Evolutionary conservation across 2,113 vertebrate species (phyloP).

Genomic region (Myrmecobius fasciatus): DNA sequence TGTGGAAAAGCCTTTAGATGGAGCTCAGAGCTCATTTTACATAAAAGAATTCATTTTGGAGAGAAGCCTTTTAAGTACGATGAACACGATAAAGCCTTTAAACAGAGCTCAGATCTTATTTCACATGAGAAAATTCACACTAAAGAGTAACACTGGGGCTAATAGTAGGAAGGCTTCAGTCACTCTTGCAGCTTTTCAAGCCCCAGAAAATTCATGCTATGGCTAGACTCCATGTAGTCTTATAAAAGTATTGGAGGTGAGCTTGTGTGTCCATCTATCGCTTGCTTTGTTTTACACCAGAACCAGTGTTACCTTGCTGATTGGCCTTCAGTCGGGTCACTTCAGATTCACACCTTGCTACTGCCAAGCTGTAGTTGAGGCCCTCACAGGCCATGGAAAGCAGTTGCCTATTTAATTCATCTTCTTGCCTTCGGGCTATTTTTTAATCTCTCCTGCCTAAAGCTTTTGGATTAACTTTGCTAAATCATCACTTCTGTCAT

Average conservation of each 20-base stretch:
- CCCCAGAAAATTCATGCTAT: constrained; percentile 58
- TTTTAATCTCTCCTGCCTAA: not conserved
- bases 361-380: not conserved
- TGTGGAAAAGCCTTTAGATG: constrained; percentile 76
- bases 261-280: not conserved
- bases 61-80: constrained; percentile 81
- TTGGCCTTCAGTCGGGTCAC: not conserved
- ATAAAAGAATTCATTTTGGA: constrained; percentile 74
- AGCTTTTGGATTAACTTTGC: not conserved
- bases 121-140: constrained; percentile 80
- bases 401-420: not conserved
- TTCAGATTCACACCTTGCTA: not conserved
- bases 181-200: constrained; percentile 45
- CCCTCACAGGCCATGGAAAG: not conserved
- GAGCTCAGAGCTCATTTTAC: constrained; percentile 75
- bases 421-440: not conserved
- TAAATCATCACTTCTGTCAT: not conserved
- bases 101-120: constrained; percentile 78
- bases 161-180: constrained; percentile 64
- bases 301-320: not conserved
- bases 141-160: constrained; percentile 67
- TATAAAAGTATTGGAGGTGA: constrained; percentile 63
- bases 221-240: constrained; percentile 44
- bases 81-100: constrained; percentile 77
- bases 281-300: not conserved